Base-by-base conservation (phyloP, 2,888 invertebrate genomes). In the Eutolmus rufibarbis region DNA sequence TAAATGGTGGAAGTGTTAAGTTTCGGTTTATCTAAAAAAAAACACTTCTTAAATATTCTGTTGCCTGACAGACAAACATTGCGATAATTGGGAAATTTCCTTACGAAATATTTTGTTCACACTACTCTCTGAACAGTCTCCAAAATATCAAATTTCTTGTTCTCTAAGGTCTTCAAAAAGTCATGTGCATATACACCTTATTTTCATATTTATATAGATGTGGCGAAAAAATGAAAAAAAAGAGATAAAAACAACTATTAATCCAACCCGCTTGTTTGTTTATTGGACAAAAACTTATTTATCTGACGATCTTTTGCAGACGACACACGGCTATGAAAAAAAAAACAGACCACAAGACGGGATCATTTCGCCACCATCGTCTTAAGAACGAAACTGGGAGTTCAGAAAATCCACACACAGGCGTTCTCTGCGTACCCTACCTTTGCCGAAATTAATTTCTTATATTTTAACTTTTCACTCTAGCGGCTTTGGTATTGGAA, bases 311-410 rank as follows among this genome's bases (percentile, higher is more conserved):
- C n/a, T 23, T 23, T 9, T 16, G 23, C 23, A 66, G 66, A 66
- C 66, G 66, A 66, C 66, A 66, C 28, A 66, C 66, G 28, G 81
- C 31, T 56, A 34, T n/a, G 23, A 81, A 12, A 28, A 81, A 12
- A 28, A 51, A 81, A 81, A 81, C 81, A 51, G 56, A 81, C 56
- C 56, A 81, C 56, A 56, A 81, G n/a, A 5, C 51, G 34, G 14
- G 16, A 56, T 81, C 56, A 81, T 56, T 81, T 81, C 28, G 81
- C 56, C 51, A 81, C 81, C n/a, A 78, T 43, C 43, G 78, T 43
- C 14, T 23, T 23, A 78, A 78, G 78, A 78, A 78, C 56, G 81
- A 56, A 81, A 81, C 51, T 81, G 34, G 23, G 2, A 79, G 19
- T 34, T 79, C 8, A 79, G 16, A 51, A 51, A 66, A 66, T 66